Evolutionary conservation across 2,113 vertebrate genomes (phyloP).

Genomic region (Phoxinus phoxinus): DNA sequence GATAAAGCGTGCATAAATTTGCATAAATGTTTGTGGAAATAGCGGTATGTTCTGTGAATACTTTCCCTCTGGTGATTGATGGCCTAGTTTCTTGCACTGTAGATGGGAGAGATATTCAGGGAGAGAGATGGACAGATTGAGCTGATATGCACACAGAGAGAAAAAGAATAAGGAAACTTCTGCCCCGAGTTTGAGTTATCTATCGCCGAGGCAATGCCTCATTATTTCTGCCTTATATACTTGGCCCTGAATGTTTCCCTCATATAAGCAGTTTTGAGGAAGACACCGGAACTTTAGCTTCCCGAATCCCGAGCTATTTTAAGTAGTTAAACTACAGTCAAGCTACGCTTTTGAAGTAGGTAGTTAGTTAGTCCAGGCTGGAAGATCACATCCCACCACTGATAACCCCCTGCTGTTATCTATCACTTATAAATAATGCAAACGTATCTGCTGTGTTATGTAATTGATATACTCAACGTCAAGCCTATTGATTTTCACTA

Average conservation of each 20-base stretch:
- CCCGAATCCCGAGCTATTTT: neutral
- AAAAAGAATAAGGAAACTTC: conserved; percentile 21
- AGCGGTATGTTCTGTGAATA: conserved; percentile 58
- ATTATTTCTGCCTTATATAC: conserved; percentile 29
- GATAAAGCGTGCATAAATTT: conserved; percentile 66
- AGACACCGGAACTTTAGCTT: conserved; percentile 18
- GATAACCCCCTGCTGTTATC: neutral
- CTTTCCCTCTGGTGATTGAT: conserved; percentile 68
- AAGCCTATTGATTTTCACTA: neutral
- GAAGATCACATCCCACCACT: neutral
- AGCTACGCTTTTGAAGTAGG: conserved; percentile 2
- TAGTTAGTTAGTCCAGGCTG: neutral
- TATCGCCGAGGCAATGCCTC: neutral
- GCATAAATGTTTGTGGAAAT: conserved; percentile 69
- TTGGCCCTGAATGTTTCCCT: neutral
- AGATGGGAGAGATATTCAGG: conserved; percentile 60
- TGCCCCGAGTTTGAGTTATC: conserved; percentile 27
- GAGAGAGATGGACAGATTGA: conserved; percentile 43
- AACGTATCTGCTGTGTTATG: neutral
- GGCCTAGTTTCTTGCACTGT: conserved; percentile 60
- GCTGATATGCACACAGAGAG: conserved; percentile 9
- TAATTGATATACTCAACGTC: neutral
- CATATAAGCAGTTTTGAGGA: conserved; percentile 7
- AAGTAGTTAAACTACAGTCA: conserved; percentile 6
- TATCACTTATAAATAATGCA: conserved; percentile 11